A percentile compares a stretch with the other conserved stretches of the same genome.
Evolutionary conservation across 2,888 invertebrate species (phyloP).

Genomic region (Eupithecia exiguata): DNA sequence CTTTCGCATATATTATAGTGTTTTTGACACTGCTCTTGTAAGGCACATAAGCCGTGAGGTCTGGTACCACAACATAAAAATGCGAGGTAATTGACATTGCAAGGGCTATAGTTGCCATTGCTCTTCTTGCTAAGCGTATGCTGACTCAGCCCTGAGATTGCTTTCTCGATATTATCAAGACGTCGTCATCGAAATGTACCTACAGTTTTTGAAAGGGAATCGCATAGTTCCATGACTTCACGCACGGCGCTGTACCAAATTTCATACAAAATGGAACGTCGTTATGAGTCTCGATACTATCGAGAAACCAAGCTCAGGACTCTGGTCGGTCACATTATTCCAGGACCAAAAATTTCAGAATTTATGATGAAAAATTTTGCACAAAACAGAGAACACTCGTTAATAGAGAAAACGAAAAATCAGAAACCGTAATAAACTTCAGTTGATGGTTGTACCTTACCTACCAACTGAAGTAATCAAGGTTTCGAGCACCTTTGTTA

Average conservation of each 20-base stretch:
- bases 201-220: not conserved
- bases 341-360: too few species aligned
- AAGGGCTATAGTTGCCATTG: not conserved
- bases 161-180: not conserved
- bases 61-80: not conserved
- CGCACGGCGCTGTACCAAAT: not conserved
- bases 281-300: not conserved
- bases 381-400: not conserved
- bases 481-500: too few species aligned
- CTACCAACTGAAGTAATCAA: too few species aligned
- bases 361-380: not conserved
- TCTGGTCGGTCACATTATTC: not conserved
- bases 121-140: not conserved
- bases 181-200: not conserved
- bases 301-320: not conserved
- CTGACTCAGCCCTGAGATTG: not conserved
- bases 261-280: not conserved
- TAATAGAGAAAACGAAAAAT: not conserved
- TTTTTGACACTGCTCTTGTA: not conserved
- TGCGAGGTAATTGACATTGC: not conserved
- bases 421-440: not conserved
- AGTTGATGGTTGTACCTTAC: too few species aligned
- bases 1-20: not conserved
- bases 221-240: not conserved
- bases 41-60: not conserved